phyloP scores from a whole-genome alignment of 2,888 invertebrate genomes.

The Sinhomidia bicolor region DNA sequence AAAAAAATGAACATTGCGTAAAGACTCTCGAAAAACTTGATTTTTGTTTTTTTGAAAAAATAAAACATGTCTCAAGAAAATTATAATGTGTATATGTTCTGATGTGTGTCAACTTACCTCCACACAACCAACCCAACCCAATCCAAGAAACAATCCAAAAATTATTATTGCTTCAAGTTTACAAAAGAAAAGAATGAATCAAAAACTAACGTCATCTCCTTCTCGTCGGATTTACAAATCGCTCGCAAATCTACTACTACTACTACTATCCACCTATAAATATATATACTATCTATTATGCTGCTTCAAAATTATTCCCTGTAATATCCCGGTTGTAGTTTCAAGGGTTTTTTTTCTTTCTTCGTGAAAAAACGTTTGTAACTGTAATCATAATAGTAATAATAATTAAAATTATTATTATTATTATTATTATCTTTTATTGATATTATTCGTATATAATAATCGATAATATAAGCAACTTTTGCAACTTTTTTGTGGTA shows the following conservation, averaged over 20 bases:
- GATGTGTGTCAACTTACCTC: not conserved
- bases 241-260: not conserved
- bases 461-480: not conserved
- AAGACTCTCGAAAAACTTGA: too few species aligned
- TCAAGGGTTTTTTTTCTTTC: not conserved
- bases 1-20: conserved; percentile 33
- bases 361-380: not conserved
- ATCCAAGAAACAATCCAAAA: not conserved
- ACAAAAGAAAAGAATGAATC: not conserved
- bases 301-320: too few species aligned
- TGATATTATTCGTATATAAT: not conserved
- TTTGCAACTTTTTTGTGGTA: not conserved
- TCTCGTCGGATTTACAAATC: too few species aligned
- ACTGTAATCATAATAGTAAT: not conserved
- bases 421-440: not conserved
- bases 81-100: not conserved
- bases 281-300: too few species aligned
- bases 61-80: not conserved
- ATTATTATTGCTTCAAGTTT: not conserved
- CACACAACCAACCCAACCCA: conserved; percentile 12
- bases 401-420: not conserved
- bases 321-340: conserved; percentile 14
- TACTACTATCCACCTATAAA: not conserved
- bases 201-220: too few species aligned
- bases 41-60: conserved; percentile 2